phyloP scores from a whole-genome alignment of 2,113 vertebrate genomes.

The Leptocoma aspasia region DNA sequence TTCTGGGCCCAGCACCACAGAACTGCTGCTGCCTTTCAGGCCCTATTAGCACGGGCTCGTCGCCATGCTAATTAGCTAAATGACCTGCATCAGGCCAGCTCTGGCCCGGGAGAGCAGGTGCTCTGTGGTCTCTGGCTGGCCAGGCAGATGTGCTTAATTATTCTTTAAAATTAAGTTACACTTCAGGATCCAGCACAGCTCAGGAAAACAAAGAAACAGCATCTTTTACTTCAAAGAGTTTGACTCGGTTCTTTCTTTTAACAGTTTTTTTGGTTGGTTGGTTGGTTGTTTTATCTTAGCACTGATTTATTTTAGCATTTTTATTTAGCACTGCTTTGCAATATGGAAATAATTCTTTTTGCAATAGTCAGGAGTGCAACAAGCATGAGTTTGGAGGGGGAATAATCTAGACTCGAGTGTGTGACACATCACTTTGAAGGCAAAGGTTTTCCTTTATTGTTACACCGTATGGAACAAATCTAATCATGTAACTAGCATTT shows the following conservation, averaged over 20 bases:
- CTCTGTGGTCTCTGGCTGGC: background rate
- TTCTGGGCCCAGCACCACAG: background rate
- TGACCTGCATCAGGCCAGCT: constrained; percentile 14
- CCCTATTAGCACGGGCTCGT: constrained; percentile 2
- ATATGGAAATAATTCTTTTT: background rate
- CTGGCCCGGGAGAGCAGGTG: constrained; percentile 22
- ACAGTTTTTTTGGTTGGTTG: background rate
- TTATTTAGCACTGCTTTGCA: background rate
- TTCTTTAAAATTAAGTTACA: constrained; percentile 2
- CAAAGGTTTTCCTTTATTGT: constrained; percentile 64
- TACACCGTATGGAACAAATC: constrained; percentile 63
- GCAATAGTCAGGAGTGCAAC: background rate
- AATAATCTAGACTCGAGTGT: background rate
- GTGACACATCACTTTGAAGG: constrained; percentile 62
- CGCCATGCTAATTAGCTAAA: constrained; percentile 48
- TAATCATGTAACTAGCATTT: constrained; percentile 60
- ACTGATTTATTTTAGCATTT: too few relatives aligned
- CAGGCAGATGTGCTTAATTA: background rate
- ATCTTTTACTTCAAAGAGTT: background rate
- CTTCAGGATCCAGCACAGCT: background rate
- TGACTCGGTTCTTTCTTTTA: background rate
- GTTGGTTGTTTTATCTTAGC: background rate
- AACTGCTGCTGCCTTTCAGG: background rate
- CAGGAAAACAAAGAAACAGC: background rate
- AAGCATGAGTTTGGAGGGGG: background rate